Evolutionary conservation across 2,113 vertebrate species (phyloP).

Genomic region (Platysteira castanea): DNA sequence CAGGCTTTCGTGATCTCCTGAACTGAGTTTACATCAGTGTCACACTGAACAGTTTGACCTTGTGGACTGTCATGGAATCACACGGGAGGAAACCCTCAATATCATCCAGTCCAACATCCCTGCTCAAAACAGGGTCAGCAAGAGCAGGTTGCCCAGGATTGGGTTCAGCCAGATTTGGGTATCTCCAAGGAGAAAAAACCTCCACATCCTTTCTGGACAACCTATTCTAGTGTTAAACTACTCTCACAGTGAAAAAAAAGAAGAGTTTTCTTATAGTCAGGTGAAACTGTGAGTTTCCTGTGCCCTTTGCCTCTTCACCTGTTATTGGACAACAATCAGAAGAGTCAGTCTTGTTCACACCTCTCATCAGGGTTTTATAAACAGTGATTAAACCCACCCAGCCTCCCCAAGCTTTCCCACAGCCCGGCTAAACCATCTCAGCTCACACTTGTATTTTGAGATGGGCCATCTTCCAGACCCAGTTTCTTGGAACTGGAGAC

Average conservation of each 20-base stretch:
- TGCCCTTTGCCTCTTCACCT: neutral
- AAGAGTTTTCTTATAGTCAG: neutral
- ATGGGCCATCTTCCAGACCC: neutral
- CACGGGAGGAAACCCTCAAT: neutral
- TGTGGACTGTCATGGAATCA: neutral
- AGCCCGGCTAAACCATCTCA: neutral
- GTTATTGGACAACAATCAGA: neutral
- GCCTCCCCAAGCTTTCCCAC: neutral
- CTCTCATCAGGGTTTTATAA: neutral
- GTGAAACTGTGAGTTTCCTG: neutral
- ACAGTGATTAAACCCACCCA: neutral
- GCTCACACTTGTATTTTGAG: neutral
- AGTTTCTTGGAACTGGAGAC: neutral
- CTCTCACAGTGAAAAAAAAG: neutral
- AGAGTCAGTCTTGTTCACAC: neutral
- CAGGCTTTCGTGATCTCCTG: neutral
- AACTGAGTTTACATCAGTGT: neutral
- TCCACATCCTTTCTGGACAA: neutral
- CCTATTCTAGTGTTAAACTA: neutral
- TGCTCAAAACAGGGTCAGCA: neutral
- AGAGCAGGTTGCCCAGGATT: neutral
- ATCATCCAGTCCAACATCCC: neutral
- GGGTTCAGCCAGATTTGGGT: neutral
- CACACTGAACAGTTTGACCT: neutral
- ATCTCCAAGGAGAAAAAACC: neutral